These are phyloP conservation scores for Phodopus roborovskii DNA, from an alignment of 2,113 vertebrate genomes.

Conservation along the genomic window DNA sequence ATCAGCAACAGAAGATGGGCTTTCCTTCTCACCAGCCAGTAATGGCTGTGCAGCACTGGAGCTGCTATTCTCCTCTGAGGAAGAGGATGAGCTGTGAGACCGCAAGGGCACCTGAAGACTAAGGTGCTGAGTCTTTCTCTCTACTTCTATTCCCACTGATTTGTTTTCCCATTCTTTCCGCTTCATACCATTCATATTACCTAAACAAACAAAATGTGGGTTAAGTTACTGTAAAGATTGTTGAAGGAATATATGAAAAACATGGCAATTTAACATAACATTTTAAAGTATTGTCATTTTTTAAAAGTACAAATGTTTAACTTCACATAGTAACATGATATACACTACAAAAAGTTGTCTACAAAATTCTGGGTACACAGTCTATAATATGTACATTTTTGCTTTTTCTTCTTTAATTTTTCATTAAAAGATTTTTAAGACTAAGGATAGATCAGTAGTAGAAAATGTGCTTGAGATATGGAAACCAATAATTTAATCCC, in stretches of 20 bases:
- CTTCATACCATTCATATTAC: conserved; percentile 88
- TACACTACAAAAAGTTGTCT: background rate
- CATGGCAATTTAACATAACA: background rate
- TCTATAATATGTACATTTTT: background rate
- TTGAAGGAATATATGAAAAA: conserved; percentile 40
- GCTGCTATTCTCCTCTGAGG: conserved; percentile 95
- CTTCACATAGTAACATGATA: background rate
- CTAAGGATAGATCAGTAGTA: background rate
- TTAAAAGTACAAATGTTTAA: background rate
- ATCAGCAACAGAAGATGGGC: conserved; percentile 91
- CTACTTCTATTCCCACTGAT: conserved; percentile 89
- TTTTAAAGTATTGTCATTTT: conserved; percentile 5
- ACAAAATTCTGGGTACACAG: background rate
- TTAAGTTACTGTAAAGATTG: background rate
- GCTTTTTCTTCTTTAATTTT: background rate
- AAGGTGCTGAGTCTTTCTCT: conserved; percentile 92
- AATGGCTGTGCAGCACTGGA: conserved; percentile 96
- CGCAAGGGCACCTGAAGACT: conserved; percentile 94
- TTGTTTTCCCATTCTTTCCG: conserved; percentile 90
- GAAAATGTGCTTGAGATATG: background rate
- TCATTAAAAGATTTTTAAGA: conserved; percentile 7
- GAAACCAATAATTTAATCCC: background rate
- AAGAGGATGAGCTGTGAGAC: conserved; percentile 96
- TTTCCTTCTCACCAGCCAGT: conserved; percentile 93
- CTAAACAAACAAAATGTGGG: conserved; percentile 78